A percentile compares a stretch with the other conserved stretches of the same genome.
phyloP scores from a whole-genome alignment of 2,113 vertebrate species.

The Dromaius novaehollandiae region DNA sequence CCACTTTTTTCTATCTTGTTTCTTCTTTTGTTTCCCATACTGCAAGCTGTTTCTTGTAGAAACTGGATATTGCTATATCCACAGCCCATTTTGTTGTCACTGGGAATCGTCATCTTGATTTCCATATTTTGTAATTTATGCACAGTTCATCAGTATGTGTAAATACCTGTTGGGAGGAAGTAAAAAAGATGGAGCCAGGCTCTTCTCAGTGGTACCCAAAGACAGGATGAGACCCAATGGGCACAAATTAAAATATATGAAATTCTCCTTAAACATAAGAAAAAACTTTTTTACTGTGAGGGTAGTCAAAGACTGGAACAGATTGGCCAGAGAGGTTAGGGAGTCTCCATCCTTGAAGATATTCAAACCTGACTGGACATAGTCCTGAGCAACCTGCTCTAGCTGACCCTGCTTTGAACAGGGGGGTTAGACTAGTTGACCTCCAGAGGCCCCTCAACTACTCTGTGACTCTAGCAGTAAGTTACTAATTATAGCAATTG shows the following conservation, averaged over 20 bases:
- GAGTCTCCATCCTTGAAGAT: neutral
- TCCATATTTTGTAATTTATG: neutral
- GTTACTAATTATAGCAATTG: neutral
- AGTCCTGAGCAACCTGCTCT: neutral
- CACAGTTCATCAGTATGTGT: neutral
- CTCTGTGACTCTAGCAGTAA: neutral
- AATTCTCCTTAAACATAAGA: neutral
- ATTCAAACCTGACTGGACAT: neutral
- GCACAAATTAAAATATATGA: neutral
- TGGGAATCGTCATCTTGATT: neutral
- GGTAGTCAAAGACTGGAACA: neutral
- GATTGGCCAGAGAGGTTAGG: neutral
- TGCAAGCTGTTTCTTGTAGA: neutral
- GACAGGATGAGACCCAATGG: neutral
- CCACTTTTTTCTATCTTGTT: rapidly evolving
- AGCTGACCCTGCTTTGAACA: neutral
- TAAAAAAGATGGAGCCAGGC: neutral
- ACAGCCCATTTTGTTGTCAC: neutral
- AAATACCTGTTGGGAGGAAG: neutral
- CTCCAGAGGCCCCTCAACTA: neutral
- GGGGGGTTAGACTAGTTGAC: neutral
- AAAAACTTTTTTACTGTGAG: neutral
- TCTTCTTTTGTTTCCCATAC: neutral
- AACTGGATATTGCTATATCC: neutral
- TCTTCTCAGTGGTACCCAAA: too few relatives aligned